Evolutionary conservation across 2,797 vertebrate genomes (phyloP), one percentile per base, ranked within the genome.

Genomic region (Leuciscus waleckii): DNA sequence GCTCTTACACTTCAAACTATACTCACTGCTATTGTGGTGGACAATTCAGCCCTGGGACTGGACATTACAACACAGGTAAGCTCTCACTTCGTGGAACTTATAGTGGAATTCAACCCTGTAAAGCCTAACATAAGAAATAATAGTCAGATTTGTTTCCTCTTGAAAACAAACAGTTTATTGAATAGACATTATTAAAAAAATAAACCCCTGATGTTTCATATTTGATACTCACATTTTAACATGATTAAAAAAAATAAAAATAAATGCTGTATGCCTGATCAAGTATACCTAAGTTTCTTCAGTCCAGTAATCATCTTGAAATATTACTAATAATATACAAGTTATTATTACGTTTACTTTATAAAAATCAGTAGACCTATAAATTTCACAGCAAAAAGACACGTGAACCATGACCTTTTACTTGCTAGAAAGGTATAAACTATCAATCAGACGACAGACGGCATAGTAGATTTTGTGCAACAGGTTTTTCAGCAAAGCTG

Each of bases 61-160:
- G 93, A 94, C 87, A 92, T 95, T 29, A 90, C 89, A 69, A 95
- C 92, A 4, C 95, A 95, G 94, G 95, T 95, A 86, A 83, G 81
- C 81, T 23, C 16, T 3, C 32, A 21, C 37, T 39, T 32, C 17
- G 35, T 17, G 35, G 0, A 63, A 41, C 21, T 14, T 21, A 1
- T 16, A 69, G 8, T 29, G 35, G 32, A 5, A 29, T 73, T 17
- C 17, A 71, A 43, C 26, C 26, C 58, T 14, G 13, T 63, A 63
- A 63, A 7, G n/a, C n/a, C 58, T 29, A 26, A 63, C 2, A 68
- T 68, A 9, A 2, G 0, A 37, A 17, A 35, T 32, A 67, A 65
- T 26, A 61, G 4, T 14, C 32, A 17, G 5, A 7, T 29, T 26
- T 29, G 0, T 29, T 65, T 65, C 14, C 5, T 0, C 29, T 7